These are phyloP conservation scores for Eubucco bourcierii DNA, from an alignment of 2,113 vertebrate species.

Conservation along the genomic window DNA sequence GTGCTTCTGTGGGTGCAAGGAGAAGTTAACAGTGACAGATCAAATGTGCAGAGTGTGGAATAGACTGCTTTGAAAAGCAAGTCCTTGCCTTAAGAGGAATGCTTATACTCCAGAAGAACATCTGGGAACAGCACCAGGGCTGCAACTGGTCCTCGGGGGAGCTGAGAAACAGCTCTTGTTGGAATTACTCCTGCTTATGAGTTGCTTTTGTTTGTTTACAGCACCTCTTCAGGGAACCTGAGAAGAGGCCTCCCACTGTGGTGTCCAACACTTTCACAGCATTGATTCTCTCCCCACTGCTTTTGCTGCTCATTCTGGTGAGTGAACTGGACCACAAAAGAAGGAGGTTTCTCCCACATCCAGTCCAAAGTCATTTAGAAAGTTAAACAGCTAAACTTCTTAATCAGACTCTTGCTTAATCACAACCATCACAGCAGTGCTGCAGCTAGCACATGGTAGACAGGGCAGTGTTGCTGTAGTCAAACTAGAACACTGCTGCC, in stretches of 20 bases:
- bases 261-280: constrained; percentile 97
- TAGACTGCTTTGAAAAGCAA: not conserved
- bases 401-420: not conserved
- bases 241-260: constrained; percentile 94
- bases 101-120: not conserved
- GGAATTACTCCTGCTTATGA: not conserved
- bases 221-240: constrained; percentile 97
- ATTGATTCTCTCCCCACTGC: constrained; percentile 88
- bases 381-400: not conserved
- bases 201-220: constrained; percentile 61
- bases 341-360: not conserved
- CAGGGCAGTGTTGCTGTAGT: not conserved
- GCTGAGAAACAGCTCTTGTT: not conserved
- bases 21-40: not conserved
- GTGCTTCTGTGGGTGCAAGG: not conserved
- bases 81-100: not conserved
- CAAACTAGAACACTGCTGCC: not conserved
- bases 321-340: constrained; percentile 46
- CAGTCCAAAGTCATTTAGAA: not conserved
- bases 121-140: not conserved
- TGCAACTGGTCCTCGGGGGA: not conserved
- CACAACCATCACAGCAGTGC: not conserved
- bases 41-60: not conserved
- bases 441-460: not conserved
- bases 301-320: constrained; percentile 94